A percentile compares a stretch with the other conserved stretches of the same genome.
Evolutionary conservation across 2,888 invertebrate genomes (phyloP).

Genomic region (Limnephilus lunatus): DNA sequence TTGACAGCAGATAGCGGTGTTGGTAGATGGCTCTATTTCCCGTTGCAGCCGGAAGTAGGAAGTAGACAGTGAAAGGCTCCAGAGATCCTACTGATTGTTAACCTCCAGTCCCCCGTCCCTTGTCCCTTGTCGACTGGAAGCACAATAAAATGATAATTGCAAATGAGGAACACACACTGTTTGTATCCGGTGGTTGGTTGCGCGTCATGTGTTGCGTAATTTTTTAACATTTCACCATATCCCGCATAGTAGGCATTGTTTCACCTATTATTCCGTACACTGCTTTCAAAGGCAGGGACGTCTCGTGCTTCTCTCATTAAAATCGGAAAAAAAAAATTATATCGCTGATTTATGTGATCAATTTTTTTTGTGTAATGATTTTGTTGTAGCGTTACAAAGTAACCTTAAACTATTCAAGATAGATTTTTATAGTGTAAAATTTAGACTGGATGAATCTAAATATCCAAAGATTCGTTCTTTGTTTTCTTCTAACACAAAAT

Average conservation of each 20-base stretch:
- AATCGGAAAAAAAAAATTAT: not conserved
- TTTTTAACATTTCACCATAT: not conserved
- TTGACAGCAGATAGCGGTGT: not conserved
- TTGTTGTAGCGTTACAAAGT: too few species aligned
- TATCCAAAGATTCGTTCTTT: not conserved
- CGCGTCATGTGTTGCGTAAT: constrained; percentile 15
- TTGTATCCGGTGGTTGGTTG: constrained; percentile 48
- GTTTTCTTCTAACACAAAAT: not conserved
- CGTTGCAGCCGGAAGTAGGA: constrained; percentile 34
- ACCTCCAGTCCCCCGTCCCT: not conserved
- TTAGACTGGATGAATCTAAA: not conserved
- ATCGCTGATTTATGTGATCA: not conserved
- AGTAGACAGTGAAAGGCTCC: not conserved
- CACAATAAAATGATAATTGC: constrained; percentile 59
- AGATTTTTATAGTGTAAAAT: not conserved
- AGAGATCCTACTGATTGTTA: constrained; percentile 31
- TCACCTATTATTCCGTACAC: not conserved
- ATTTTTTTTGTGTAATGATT: not conserved
- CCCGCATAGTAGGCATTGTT: not conserved
- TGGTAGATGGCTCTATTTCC: constrained; percentile 10
- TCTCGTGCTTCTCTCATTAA: not conserved
- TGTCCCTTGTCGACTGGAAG: not conserved
- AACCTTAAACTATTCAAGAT: not conserved
- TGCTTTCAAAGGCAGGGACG: not conserved
- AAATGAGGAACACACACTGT: constrained; percentile 50